phyloP scores from a whole-genome alignment of 2,888 invertebrate genomes.

The Plagodis pulveraria region DNA sequence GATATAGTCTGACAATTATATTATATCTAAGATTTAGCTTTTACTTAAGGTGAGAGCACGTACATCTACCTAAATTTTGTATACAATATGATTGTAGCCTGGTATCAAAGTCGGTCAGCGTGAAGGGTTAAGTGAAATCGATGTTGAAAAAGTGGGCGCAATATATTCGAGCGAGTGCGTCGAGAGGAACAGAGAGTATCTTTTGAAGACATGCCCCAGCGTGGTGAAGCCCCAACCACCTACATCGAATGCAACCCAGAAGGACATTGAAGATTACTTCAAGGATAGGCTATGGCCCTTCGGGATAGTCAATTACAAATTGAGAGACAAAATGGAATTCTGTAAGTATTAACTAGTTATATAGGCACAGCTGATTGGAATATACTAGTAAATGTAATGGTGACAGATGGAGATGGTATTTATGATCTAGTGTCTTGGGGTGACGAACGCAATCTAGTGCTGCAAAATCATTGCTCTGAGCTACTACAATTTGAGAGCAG shows the following conservation, averaged over 20 bases:
- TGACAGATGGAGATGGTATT: too few relatives aligned
- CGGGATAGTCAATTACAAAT: conserved; percentile 63
- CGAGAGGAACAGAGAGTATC: conserved; percentile 65
- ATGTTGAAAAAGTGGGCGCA: conserved; percentile 65
- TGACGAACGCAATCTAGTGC: too few relatives aligned
- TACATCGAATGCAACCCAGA: conserved; percentile 29
- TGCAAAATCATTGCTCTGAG: too few relatives aligned
- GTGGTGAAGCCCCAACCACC: conserved; percentile 48
- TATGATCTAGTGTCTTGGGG: too few relatives aligned
- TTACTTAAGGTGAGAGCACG: too few relatives aligned
- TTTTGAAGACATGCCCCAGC: conserved; percentile 69
- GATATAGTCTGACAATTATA: too few relatives aligned
- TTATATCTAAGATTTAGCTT: too few relatives aligned
- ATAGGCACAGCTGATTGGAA: too few relatives aligned
- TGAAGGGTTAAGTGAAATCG: conserved; percentile 66
- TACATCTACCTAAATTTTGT: neutral
- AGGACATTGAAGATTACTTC: conserved; percentile 63
- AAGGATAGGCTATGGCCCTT: conserved; percentile 64
- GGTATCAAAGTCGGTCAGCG: conserved; percentile 69
- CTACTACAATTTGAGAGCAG: too few relatives aligned
- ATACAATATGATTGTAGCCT: conserved; percentile 36
- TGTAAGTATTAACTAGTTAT: conserved; percentile 53
- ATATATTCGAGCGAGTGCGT: conserved; percentile 66
- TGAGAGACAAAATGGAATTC: conserved; percentile 64
- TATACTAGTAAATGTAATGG: too few relatives aligned